Evolutionary conservation across 2,797 vertebrate species (phyloP).

Genomic region (Argyrosomus regius): DNA sequence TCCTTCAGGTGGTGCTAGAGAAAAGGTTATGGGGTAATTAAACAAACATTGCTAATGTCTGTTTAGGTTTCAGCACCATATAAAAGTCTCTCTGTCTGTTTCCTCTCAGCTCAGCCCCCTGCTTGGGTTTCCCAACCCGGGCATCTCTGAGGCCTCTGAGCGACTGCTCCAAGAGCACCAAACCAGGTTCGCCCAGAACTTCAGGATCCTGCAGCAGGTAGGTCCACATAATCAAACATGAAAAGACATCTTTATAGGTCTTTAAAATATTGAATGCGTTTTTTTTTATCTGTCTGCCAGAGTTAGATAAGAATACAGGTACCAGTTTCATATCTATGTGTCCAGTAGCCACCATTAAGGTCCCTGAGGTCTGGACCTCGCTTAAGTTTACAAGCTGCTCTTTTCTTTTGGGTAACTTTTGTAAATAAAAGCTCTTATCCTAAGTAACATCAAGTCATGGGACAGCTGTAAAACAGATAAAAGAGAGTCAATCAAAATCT

Average conservation of each 20-base stretch:
- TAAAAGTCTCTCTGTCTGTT: constrained; percentile 2
- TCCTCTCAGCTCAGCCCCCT: constrained; percentile 80
- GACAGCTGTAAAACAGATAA: not conserved
- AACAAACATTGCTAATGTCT: not conserved
- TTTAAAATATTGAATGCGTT: not conserved
- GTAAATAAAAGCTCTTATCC: too few species aligned
- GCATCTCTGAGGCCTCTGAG: constrained; percentile 77
- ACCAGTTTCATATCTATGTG: not conserved
- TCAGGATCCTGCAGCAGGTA: constrained; percentile 86
- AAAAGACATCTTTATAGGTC: not conserved
- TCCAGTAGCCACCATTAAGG: too few species aligned
- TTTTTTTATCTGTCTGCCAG: not conserved
- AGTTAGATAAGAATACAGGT: not conserved
- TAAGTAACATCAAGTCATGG: too few species aligned
- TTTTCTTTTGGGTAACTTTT: too few species aligned
- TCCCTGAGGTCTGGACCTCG: too few species aligned
- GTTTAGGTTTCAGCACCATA: not conserved
- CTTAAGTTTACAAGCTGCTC: too few species aligned
- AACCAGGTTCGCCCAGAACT: constrained; percentile 59
- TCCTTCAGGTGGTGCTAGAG: not conserved
- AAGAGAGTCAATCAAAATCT: not conserved
- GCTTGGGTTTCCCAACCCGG: constrained; percentile 73
- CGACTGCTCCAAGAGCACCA: constrained; percentile 80
- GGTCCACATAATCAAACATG: not conserved
- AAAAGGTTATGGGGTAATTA: not conserved